Evolutionary conservation across 2,888 invertebrate species (phyloP).

Genomic region (Cantharis flavilabris): DNA sequence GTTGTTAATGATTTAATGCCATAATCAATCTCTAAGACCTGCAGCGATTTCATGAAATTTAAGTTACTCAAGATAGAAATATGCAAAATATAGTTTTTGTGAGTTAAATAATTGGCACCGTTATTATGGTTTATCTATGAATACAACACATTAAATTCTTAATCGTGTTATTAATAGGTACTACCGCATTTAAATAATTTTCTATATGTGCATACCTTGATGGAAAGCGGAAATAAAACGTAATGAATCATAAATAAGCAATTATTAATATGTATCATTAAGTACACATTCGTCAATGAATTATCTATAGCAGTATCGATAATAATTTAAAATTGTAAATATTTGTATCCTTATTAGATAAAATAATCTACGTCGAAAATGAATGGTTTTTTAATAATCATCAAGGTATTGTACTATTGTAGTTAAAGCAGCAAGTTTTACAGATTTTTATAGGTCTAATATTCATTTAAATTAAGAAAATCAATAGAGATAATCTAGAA

Average conservation of each 20-base stretch:
- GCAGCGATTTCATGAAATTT: too few relatives aligned
- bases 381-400: neutral
- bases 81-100: too few relatives aligned
- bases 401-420: neutral
- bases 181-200: neutral
- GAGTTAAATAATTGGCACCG: too few relatives aligned
- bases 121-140: too few relatives aligned
- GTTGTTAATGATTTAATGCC: too few relatives aligned
- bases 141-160: neutral
- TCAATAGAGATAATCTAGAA: neutral
- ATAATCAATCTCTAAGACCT: too few relatives aligned
- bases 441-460: neutral
- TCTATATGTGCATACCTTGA: neutral
- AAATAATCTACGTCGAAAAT: constrained; percentile 21
- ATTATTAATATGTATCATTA: constrained; percentile 18
- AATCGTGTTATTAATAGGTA: neutral
- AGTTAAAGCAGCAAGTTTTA: neutral
- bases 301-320: constrained; percentile 24
- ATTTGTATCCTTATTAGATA: constrained; percentile 30
- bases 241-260: constrained; percentile 20
- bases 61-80: too few relatives aligned
- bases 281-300: constrained; percentile 23
- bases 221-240: constrained; percentile 16
- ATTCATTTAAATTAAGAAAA: neutral
- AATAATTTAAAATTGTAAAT: constrained; percentile 27